These are phyloP conservation scores for Hestina assimilis DNA, from an alignment of 1,140 invertebrate genomes.

Conservation along the genomic window DNA sequence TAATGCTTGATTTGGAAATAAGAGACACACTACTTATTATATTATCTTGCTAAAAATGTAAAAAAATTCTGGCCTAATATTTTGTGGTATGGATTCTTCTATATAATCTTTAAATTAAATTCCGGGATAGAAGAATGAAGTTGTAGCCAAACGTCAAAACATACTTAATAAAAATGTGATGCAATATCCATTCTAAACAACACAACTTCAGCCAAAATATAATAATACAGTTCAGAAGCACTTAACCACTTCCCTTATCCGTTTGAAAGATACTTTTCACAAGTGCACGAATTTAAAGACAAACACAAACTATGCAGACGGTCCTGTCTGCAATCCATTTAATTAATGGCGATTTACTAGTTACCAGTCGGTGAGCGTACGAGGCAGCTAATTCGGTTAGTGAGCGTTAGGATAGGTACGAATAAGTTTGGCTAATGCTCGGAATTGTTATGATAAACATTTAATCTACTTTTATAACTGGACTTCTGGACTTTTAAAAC, in stretches of 20 bases:
- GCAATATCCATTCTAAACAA: no score
- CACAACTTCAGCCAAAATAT: no score
- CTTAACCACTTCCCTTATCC: background rate
- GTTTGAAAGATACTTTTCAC: constrained; percentile 19
- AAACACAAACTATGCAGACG: constrained; percentile 44
- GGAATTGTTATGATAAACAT: background rate
- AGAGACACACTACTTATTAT: no score
- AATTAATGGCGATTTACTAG: constrained; percentile 39
- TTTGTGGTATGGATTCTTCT: no score
- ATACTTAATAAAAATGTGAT: no score
- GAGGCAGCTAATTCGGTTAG: constrained; percentile 18
- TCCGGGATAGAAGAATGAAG: no score
- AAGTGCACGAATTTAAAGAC: constrained; percentile 30
- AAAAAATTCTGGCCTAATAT: no score
- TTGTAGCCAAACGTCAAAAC: no score
- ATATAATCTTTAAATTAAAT: no score
- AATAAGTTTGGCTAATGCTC: background rate
- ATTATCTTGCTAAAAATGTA: no score
- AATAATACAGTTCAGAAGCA: background rate
- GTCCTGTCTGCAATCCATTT: constrained; percentile 32
- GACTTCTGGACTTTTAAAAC: no score
- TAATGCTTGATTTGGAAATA: no score
- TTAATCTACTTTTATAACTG: background rate
- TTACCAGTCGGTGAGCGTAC: constrained; percentile 18
- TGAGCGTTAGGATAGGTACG: background rate